phyloP scores from a whole-genome alignment of 1,140 invertebrate species.

The Megalonaias nervosa region DNA sequence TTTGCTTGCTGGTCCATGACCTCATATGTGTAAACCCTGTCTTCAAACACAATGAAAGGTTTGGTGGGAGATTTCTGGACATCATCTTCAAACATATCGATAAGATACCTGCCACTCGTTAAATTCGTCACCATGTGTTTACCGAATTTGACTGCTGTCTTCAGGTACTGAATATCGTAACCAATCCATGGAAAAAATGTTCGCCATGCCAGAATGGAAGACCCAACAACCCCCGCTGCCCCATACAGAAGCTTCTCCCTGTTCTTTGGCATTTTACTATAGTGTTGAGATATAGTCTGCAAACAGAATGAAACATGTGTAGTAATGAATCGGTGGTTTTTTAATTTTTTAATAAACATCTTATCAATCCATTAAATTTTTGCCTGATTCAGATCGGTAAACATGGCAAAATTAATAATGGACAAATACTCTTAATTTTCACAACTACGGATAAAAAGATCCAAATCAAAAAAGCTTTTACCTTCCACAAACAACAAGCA shows the following conservation, averaged over 20 bases:
- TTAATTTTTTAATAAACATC: too few species aligned
- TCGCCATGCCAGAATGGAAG: slow-evolving; percentile 36
- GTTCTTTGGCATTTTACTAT: slow-evolving; percentile 21
- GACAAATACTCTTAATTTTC: too few species aligned
- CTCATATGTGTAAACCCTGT: slow-evolving; percentile 50
- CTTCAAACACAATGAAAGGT: slow-evolving; percentile 56
- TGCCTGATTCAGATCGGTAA: too few species aligned
- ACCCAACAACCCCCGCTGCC: slow-evolving; percentile 28
- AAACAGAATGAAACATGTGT: too few species aligned
- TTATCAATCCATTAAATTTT: too few species aligned
- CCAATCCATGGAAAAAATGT: slow-evolving; percentile 46
- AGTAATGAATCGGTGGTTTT: too few species aligned
- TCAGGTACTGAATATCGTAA: slow-evolving; percentile 40
- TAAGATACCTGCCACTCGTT: slow-evolving; percentile 30
- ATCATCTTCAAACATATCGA: slow-evolving; percentile 59
- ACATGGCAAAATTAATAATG: too few species aligned
- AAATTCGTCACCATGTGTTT: slow-evolving; percentile 11
- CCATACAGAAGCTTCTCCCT: slow-evolving; percentile 28
- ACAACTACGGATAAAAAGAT: too few species aligned
- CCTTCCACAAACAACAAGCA: too few species aligned
- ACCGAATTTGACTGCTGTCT: slow-evolving; percentile 13
- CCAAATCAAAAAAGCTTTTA: too few species aligned
- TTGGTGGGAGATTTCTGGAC: slow-evolving; percentile 42
- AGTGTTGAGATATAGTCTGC: neutral
- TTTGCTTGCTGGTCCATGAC: slow-evolving; percentile 56